Evolutionary conservation across 2,888 invertebrate species (phyloP), one percentile per base, ranked within the genome.

Genomic region (Xestoiulus laeticollis): DNA sequence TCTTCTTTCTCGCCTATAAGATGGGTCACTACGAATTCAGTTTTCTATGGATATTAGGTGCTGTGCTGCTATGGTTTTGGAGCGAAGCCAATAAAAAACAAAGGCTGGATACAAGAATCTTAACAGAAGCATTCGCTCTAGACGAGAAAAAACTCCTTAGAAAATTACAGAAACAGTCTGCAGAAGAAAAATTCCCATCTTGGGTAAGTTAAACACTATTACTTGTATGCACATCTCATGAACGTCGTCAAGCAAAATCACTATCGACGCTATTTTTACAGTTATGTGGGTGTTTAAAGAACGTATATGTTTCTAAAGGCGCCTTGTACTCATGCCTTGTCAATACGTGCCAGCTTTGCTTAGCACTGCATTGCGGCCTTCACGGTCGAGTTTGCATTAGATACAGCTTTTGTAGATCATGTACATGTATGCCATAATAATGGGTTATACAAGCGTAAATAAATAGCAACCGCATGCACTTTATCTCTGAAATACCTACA

Each of bases 1-100:
- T 26, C 59, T 87, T 87, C 68, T 53, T 85, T 30, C 78, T 88
- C 53, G 85, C 88, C 16, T 89, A 88, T 86, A 87, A 88, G 26
- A 53, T 89, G 86, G 92, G 92, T 26, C 92, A 92, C 89, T 90
- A 90, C 87, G 90, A 90, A 32, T 91, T 97, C 94, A 96, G 96
- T 90, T 94, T 96, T 83, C 97, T 96, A 85, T 98, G 98, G 98
- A 94, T 98, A 32, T 94, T 98, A 89, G 93, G 94, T 0, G 97
- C 97, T 0, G 94, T 98, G 38, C 94, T 96, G 33, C 93, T 97
- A 87, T 95, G 96, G 5, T 96, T 96, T 87, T 93, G 96, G 90
- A 94, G 96, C 86, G 95, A 96, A 90, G 96, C 96, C 91, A 95
- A 95, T 94, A 95, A 95, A 89, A 95, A 95, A 91, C 95, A 95